phyloP scores from a whole-genome alignment of 1,140 invertebrate species.

The Trissolcus basalis region DNA sequence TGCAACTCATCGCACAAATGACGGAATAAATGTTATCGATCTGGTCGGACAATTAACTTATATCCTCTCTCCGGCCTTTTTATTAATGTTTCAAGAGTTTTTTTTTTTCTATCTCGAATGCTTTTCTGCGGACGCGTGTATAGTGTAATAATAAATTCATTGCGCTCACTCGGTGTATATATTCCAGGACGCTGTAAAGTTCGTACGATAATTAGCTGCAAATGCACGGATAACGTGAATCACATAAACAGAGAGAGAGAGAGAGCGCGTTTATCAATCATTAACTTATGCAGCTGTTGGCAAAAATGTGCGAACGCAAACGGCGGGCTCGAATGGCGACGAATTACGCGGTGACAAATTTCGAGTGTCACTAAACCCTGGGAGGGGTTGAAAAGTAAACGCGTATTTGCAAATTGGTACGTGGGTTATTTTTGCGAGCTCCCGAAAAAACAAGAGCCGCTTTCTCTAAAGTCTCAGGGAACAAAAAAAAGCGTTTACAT shows the following conservation, averaged over 20 bases:
- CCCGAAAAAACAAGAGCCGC: too few relatives aligned
- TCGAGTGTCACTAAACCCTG: too few relatives aligned
- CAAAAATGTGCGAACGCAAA: conserved; percentile 42
- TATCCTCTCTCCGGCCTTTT: conserved; percentile 16
- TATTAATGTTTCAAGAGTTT: conserved; percentile 28
- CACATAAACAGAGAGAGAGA: conserved; percentile 40
- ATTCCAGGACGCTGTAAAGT: conserved; percentile 35
- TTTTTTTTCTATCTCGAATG: too few relatives aligned
- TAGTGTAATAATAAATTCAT: conserved; percentile 46
- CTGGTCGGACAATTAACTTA: conserved; percentile 49
- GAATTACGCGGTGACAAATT: too few relatives aligned
- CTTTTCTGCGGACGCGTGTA: conserved; percentile 19
- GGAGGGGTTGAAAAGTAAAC: too few relatives aligned
- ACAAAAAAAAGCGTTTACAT: too few relatives aligned
- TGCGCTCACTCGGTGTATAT: conserved; percentile 19
- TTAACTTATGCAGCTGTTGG: conserved; percentile 44
- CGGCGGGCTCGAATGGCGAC: too few relatives aligned
- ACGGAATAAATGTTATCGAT: conserved; percentile 49
- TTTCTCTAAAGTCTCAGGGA: too few relatives aligned
- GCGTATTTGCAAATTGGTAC: too few relatives aligned
- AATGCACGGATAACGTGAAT: conserved; percentile 55
- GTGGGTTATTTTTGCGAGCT: too few relatives aligned
- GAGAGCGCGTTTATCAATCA: conserved; percentile 46
- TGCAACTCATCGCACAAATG: conserved; percentile 11
- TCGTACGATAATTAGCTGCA: conserved; percentile 41